Conservation (phyloP, 2,888 invertebrate species). For the Calephelis perditalis region DNA sequence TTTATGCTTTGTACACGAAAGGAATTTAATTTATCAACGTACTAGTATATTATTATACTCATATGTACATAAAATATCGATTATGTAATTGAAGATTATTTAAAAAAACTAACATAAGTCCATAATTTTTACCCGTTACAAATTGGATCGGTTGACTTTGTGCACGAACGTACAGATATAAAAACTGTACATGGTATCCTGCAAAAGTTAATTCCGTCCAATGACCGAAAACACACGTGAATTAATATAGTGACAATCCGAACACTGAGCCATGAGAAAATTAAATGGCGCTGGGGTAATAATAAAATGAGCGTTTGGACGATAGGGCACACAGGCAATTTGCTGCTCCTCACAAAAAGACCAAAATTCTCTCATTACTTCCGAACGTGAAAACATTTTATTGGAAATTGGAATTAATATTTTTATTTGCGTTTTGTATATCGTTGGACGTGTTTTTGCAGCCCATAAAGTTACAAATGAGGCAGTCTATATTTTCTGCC, state of each 20-base stretch:
- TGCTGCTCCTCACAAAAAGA: constrained; percentile 17
- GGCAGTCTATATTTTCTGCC: background rate
- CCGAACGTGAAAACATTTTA: constrained; percentile 18
- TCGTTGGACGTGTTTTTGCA: no score
- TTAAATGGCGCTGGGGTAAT: constrained; percentile 39
- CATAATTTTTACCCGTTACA: background rate
- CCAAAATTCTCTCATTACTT: constrained; percentile 19
- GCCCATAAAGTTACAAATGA: no score
- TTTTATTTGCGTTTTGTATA: background rate
- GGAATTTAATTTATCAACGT: no score
- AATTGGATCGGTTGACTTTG: background rate
- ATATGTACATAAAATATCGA: no score
- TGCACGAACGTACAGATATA: background rate
- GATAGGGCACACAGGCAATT: constrained; percentile 31
- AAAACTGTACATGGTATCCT: constrained; percentile 13
- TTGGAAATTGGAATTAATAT: constrained; percentile 5
- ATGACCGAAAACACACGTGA: constrained; percentile 29
- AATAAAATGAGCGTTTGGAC: constrained; percentile 41
- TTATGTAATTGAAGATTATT: no score
- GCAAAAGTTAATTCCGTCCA: constrained; percentile 35
- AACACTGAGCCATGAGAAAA: constrained; percentile 35
- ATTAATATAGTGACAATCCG: constrained; percentile 33
- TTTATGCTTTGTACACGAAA: no score
- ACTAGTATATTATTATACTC: no score
- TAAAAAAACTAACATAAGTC: no score